Conservation (phyloP, 2,797 vertebrate species). For the Philypnodon macrostomus region DNA sequence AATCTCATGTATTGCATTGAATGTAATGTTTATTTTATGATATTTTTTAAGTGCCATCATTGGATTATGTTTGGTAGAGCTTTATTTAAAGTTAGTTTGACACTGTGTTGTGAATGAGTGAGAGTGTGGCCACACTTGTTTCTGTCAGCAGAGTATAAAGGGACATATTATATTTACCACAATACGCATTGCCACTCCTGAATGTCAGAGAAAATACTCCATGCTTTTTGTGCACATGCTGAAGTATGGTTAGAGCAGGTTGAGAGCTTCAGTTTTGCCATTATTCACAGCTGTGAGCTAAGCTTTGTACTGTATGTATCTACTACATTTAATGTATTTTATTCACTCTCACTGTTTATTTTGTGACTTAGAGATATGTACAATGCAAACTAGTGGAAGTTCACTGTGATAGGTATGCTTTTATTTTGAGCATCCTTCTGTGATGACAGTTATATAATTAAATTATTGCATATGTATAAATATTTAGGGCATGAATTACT, state of each 20-base stretch:
- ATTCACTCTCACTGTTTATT: slow-evolving; percentile 68
- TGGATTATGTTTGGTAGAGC: slow-evolving; percentile 21
- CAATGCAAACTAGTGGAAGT: slow-evolving; percentile 79
- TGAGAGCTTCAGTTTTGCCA: slow-evolving; percentile 40
- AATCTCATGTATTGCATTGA: slow-evolving; percentile 3
- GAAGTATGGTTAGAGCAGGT: slow-evolving; percentile 35
- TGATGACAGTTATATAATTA: slow-evolving; percentile 87
- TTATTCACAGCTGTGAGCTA: slow-evolving; percentile 58
- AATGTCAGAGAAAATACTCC: slow-evolving; percentile 54
- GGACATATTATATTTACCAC: slow-evolving; percentile 58
- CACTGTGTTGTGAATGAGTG: slow-evolving; percentile 19
- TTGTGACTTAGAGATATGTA: slow-evolving; percentile 70
- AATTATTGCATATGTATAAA: slow-evolving; percentile 84
- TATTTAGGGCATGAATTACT: slow-evolving; percentile 98
- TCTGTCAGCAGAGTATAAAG: slow-evolving; percentile 30
- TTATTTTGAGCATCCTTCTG: slow-evolving; percentile 93
- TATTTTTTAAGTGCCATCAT: slow-evolving; percentile 14
- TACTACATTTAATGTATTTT: slow-evolving; percentile 62
- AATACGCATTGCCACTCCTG: slow-evolving; percentile 53
- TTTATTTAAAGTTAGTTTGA: slow-evolving; percentile 32
- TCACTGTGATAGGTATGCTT: slow-evolving; percentile 94
- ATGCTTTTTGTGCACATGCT: slow-evolving; percentile 54
- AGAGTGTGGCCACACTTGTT: slow-evolving; percentile 27
- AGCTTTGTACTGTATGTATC: slow-evolving; percentile 56
- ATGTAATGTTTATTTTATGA: slow-evolving; percentile 19